phyloP scores from a whole-genome alignment of 2,113 vertebrate genomes.

The Zeus faber region DNA sequence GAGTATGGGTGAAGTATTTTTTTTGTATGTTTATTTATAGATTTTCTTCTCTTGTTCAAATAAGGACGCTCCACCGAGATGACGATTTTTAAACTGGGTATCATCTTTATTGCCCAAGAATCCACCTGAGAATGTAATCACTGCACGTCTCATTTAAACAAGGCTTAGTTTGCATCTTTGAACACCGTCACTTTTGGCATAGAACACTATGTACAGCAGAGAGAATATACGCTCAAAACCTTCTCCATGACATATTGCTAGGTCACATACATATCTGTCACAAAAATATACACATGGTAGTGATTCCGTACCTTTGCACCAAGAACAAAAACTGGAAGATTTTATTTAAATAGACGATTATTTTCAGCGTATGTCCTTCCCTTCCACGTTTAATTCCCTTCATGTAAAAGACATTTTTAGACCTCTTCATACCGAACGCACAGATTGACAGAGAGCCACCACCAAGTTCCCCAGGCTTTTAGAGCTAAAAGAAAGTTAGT shows the following conservation, averaged over 20 bases:
- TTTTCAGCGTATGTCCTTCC: constrained; percentile 38
- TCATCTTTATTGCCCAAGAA: constrained; percentile 98
- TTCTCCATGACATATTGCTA: constrained; percentile 78
- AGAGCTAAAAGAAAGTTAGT: constrained; percentile 58
- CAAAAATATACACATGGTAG: constrained; percentile 88
- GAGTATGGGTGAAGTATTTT: too few species aligned
- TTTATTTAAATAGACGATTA: constrained; percentile 63
- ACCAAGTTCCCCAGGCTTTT: constrained; percentile 40
- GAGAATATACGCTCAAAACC: constrained; percentile 91
- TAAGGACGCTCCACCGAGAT: not conserved
- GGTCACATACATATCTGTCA: constrained; percentile 85
- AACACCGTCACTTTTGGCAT: constrained; percentile 89
- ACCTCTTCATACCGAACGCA: constrained; percentile 30
- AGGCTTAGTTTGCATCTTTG: constrained; percentile 84
- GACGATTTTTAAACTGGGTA: constrained; percentile 83
- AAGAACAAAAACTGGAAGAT: constrained; percentile 82
- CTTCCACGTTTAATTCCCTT: constrained; percentile 43
- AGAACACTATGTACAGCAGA: constrained; percentile 92
- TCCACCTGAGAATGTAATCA: constrained; percentile 97
- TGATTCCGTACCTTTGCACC: constrained; percentile 78
- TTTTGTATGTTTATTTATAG: too few species aligned
- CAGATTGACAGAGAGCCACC: constrained; percentile 51
- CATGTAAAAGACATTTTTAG: constrained; percentile 28
- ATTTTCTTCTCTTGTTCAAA: not conserved
- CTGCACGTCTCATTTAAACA: constrained; percentile 90